A percentile compares a stretch with the other conserved stretches of the same genome.
Conservation (phyloP, 2,113 vertebrate genomes). For the Antigone vipio region DNA sequence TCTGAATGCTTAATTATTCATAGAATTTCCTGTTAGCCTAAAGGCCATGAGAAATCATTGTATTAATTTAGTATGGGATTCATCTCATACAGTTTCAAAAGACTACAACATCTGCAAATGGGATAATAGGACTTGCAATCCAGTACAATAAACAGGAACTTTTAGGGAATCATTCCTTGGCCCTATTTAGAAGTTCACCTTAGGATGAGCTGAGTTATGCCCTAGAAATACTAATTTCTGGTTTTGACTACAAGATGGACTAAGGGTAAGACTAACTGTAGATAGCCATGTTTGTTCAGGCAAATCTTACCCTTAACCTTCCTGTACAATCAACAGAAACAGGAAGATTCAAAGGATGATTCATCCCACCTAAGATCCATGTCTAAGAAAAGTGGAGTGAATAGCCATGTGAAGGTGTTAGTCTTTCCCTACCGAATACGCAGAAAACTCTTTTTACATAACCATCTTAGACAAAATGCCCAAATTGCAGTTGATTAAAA, state of each 20-base stretch:
- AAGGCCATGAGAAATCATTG: background rate
- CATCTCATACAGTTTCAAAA: background rate
- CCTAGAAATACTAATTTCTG: background rate
- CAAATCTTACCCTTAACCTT: fast-evolving
- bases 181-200: background rate
- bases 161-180: background rate
- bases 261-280: background rate
- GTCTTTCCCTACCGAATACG: background rate
- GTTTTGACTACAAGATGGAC: background rate
- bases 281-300: background rate
- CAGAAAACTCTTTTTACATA: background rate
- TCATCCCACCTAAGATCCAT: background rate
- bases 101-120: background rate
- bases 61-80: background rate
- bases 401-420: background rate
- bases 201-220: background rate
- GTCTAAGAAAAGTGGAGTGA: background rate
- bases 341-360: background rate
- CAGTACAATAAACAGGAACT: background rate
- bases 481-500: background rate
- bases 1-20: background rate
- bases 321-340: background rate
- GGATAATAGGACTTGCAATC: background rate
- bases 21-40: background rate
- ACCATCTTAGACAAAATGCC: background rate